phyloP scores from a whole-genome alignment of 2,797 vertebrate species.

The Artibeus lituratus region DNA sequence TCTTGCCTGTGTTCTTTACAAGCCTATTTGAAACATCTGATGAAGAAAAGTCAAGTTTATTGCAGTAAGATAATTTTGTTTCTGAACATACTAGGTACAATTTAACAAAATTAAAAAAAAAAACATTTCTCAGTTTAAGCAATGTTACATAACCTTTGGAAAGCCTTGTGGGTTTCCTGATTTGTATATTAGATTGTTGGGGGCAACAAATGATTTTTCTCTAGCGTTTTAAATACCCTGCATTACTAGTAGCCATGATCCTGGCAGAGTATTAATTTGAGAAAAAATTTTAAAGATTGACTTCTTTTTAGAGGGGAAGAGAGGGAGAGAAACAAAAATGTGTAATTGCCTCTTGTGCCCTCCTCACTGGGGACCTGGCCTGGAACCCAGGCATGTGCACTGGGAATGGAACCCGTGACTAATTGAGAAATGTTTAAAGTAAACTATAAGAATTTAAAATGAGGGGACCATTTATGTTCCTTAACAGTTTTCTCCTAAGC shows the following conservation, averaged over 20 bases:
- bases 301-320: no score
- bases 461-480: background rate
- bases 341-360: no score
- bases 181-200: background rate
- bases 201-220: background rate
- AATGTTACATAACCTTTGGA: background rate
- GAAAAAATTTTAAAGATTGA: background rate
- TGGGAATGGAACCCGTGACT: no score
- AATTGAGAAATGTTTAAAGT: background rate
- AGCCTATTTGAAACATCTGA: background rate
- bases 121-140: background rate
- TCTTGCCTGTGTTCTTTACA: background rate
- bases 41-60: background rate
- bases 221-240: background rate
- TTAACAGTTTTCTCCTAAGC: background rate
- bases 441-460: background rate
- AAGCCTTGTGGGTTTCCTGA: background rate
- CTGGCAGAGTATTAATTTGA: background rate
- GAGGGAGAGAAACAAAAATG: no score
- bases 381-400: no score
- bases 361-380: no score
- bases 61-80: background rate
- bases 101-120: background rate
- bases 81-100: background rate
- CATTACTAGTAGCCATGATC: background rate